phyloP scores from a whole-genome alignment of 2,113 vertebrate species.

The Oophaga pumilio region DNA sequence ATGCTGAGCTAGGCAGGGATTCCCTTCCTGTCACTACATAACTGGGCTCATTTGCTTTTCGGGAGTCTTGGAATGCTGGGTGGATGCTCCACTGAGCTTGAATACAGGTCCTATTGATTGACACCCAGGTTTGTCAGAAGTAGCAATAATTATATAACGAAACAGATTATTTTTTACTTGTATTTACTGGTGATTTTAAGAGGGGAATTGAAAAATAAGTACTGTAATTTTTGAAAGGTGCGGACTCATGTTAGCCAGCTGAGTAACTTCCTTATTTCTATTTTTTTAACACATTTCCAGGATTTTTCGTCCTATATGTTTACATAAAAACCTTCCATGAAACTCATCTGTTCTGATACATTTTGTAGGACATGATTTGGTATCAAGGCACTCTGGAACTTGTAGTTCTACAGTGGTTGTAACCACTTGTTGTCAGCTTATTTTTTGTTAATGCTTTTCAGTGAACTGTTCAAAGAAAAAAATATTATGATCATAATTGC shows the following conservation, averaged over 20 bases:
- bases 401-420: not conserved
- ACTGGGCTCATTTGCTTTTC: not conserved
- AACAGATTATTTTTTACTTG: no score
- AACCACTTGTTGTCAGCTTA: not conserved
- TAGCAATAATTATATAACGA: not conserved
- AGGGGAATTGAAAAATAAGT: no score
- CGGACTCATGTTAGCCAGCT: constrained; percentile 11
- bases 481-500: not conserved
- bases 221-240: not conserved
- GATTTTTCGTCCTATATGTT: not conserved
- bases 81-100: not conserved
- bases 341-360: not conserved
- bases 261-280: not conserved
- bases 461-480: not conserved
- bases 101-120: not conserved
- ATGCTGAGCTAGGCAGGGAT: not conserved
- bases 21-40: no score
- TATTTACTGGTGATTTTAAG: no score
- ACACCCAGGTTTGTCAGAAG: not conserved
- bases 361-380: not conserved
- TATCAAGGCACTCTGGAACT: not conserved
- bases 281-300: not conserved
- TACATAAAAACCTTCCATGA: not conserved
- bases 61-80: not conserved
- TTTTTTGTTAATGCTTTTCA: not conserved